A percentile compares a stretch with the other conserved stretches of the same genome.
Conservation (phyloP, 2,113 vertebrate species). For the Castor canadensis region DNA sequence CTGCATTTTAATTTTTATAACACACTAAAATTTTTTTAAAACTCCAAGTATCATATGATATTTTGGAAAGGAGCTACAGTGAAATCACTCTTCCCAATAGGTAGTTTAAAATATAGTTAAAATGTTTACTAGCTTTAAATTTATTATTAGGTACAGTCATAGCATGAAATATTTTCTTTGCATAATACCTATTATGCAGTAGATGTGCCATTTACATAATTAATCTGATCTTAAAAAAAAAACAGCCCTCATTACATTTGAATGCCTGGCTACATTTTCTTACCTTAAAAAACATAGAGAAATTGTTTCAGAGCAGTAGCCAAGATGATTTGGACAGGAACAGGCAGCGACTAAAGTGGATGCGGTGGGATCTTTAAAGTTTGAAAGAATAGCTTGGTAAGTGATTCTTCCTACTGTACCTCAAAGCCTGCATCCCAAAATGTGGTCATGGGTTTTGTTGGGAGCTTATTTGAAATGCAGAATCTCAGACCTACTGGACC, state of each 20-base stretch:
- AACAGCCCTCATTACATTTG: not conserved
- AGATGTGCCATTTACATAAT: not conserved
- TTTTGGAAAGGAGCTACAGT: not conserved
- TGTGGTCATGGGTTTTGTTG: not conserved
- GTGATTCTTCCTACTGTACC: not conserved
- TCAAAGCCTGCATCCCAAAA: not conserved
- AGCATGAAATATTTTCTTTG: not conserved
- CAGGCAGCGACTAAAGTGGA: not conserved
- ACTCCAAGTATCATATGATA: conserved; percentile 9
- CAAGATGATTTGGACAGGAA: not conserved
- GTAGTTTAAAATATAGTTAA: not conserved
- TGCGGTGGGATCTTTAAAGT: not conserved
- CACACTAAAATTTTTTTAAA: conserved; percentile 33
- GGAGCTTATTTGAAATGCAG: not conserved
- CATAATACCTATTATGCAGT: not conserved
- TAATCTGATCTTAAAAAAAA: not conserved
- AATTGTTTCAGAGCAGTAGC: not conserved
- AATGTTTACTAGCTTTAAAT: conserved; percentile 19
- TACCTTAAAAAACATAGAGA: not conserved
- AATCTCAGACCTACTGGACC: not conserved
- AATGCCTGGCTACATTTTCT: not conserved
- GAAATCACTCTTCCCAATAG: conserved; percentile 58
- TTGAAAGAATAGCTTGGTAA: not conserved
- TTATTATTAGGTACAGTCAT: not conserved
- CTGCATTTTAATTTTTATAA: conserved; percentile 66